Conservation (phyloP, 1,140 invertebrate species). For the Trichoplusia ni region DNA sequence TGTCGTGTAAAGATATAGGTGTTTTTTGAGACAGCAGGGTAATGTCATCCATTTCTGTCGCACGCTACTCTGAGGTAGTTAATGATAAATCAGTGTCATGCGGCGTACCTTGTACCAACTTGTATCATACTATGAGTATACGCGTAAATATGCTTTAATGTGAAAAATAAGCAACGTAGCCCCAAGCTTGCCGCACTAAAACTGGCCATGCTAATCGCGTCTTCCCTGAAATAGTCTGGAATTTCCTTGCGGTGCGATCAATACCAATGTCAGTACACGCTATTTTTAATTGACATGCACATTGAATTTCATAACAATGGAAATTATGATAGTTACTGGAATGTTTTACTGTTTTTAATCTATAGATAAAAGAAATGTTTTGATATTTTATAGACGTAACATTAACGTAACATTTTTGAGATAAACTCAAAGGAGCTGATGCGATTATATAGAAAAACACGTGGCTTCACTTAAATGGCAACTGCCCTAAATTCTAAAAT, state of each 20-base stretch:
- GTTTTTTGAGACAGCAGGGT: slow-evolving; percentile 22
- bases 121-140: not conserved
- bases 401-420: too few species aligned
- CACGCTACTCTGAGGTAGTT: slow-evolving; percentile 23
- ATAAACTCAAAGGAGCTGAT: too few species aligned
- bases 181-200: slow-evolving; percentile 20
- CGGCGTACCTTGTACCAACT: not conserved
- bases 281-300: slow-evolving; percentile 24
- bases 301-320: slow-evolving; percentile 1
- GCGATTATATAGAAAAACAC: too few species aligned
- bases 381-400: too few species aligned
- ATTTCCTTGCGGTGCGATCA: slow-evolving; percentile 50
- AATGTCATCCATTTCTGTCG: slow-evolving; percentile 39
- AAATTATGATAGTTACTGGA: not conserved
- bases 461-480: slow-evolving; percentile 1
- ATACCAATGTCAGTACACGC: slow-evolving; percentile 40
- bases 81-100: slow-evolving; percentile 33
- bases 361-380: too few species aligned
- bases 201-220: slow-evolving; percentile 54
- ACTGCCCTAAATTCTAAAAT: not conserved
- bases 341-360: too few species aligned
- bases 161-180: slow-evolving; percentile 26
- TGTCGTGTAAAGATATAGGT: slow-evolving; percentile 34
- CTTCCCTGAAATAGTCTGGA: slow-evolving; percentile 60
- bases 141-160: not conserved